Percentiles rank a stretch among this genome's conserved stretches.
Evolutionary conservation across 2,113 vertebrate genomes (phyloP).

Genomic region (Paralichthys olivaceus): DNA sequence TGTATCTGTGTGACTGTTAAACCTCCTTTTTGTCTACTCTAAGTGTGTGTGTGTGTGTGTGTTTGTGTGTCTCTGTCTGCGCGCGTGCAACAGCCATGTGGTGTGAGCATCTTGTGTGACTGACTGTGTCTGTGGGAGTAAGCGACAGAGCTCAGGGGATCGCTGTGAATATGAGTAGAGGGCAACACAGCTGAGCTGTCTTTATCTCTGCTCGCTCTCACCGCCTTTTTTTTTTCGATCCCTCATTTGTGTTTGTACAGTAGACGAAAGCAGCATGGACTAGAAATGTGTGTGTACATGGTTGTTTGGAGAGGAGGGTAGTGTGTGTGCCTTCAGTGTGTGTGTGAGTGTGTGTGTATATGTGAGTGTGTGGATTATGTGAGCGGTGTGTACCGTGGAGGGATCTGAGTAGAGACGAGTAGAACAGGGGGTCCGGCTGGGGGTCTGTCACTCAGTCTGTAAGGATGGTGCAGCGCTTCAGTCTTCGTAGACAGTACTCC

Average conservation of each 20-base stretch:
- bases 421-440: slow-evolving; percentile 60
- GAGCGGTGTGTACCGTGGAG: slow-evolving; percentile 56
- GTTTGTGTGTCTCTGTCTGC: background rate
- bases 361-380: slow-evolving; percentile 30
- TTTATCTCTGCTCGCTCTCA: slow-evolving; percentile 54
- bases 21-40: slow-evolving; percentile 17
- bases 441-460: slow-evolving; percentile 52
- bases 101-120: slow-evolving; percentile 44
- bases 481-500: slow-evolving; percentile 81
- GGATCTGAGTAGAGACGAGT: slow-evolving; percentile 46
- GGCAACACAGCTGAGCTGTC: slow-evolving; percentile 64
- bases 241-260: slow-evolving; percentile 68
- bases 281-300: slow-evolving; percentile 65
- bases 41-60: slow-evolving; percentile 16
- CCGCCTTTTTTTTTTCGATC: slow-evolving; percentile 28
- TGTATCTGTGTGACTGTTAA: slow-evolving; percentile 33
- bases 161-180: slow-evolving; percentile 56
- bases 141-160: slow-evolving; percentile 43
- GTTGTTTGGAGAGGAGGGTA: slow-evolving; percentile 61
- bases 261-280: slow-evolving; percentile 49
- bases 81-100: slow-evolving; percentile 34
- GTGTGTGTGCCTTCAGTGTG: slow-evolving; percentile 30
- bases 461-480: slow-evolving; percentile 86
- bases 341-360: slow-evolving; percentile 30
- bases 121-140: slow-evolving; percentile 37